These are phyloP conservation scores for Pampusana beccarii DNA, from an alignment of 2,113 vertebrate genomes.

Conservation along the genomic window DNA sequence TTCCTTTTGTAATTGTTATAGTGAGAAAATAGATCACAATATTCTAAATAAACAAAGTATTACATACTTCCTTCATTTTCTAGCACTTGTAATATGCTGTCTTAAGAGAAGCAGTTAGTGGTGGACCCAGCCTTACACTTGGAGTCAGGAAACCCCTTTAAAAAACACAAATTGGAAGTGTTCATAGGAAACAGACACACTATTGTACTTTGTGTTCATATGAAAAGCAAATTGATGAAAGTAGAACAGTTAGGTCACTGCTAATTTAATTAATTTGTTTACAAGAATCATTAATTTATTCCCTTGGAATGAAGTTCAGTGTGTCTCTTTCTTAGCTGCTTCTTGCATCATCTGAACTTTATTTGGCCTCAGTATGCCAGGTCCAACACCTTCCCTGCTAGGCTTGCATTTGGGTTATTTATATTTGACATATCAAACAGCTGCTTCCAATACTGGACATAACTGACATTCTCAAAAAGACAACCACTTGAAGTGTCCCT, in stretches of 20 bases:
- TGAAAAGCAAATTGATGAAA: slow-evolving; percentile 5
- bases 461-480: background rate
- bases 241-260: background rate
- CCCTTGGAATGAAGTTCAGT: background rate
- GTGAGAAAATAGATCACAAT: background rate
- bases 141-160: background rate
- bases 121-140: background rate
- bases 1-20: background rate
- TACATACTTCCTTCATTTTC: background rate
- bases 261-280: background rate
- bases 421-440: background rate
- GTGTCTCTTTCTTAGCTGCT: background rate
- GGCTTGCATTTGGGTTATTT: background rate
- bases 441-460: background rate
- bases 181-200: slow-evolving; percentile 17
- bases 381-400: background rate
- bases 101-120: background rate
- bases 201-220: background rate
- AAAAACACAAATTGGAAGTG: background rate
- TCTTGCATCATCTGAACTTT: background rate
- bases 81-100: background rate
- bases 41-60: background rate
- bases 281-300: background rate
- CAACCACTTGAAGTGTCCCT: background rate
- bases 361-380: background rate